A percentile compares a stretch with the other conserved stretches of the same genome.
Conservation (phyloP, 2,888 invertebrate species). For the Pyrgus malvae region DNA sequence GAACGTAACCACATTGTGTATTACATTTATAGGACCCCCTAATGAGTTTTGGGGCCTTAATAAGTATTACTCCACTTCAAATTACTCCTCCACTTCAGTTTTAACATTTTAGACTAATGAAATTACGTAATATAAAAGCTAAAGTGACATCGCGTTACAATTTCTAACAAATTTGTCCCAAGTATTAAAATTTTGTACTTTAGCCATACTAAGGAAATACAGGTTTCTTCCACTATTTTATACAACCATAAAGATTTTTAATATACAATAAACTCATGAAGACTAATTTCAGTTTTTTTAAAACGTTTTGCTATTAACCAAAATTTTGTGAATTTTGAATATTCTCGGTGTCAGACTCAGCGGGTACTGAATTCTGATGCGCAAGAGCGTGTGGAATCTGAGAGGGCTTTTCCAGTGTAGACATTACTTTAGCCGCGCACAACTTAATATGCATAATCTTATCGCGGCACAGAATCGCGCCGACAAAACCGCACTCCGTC, state of each 20-base stretch:
- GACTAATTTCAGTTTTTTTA: too few relatives aligned
- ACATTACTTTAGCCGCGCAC: constrained; percentile 76
- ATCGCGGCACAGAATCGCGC: constrained; percentile 77
- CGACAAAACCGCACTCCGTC: constrained; percentile 71
- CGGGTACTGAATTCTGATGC: constrained; percentile 60
- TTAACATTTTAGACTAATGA: constrained; percentile 27
- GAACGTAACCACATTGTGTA: constrained; percentile 66
- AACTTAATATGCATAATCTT: constrained; percentile 83
- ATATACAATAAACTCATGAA: too few relatives aligned
- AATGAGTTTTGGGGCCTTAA: constrained; percentile 61
- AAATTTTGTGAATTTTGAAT: too few relatives aligned
- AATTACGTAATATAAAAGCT: too few relatives aligned
- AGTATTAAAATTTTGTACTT: too few relatives aligned
- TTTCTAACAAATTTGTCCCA: too few relatives aligned
- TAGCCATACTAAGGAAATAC: too few relatives aligned
- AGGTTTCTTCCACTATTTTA: too few relatives aligned
- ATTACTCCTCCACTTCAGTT: constrained; percentile 24
- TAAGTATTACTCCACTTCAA: constrained; percentile 57
- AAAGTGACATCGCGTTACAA: too few relatives aligned
- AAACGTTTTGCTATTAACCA: too few relatives aligned
- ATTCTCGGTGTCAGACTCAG: too few relatives aligned
- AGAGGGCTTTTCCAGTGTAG: constrained; percentile 73
- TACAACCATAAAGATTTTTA: too few relatives aligned
- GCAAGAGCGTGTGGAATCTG: constrained; percentile 39
- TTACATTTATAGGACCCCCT: constrained; percentile 52